phyloP scores from a whole-genome alignment of 2,113 vertebrate species.

The Dunckerocampus dactyliophorus region DNA sequence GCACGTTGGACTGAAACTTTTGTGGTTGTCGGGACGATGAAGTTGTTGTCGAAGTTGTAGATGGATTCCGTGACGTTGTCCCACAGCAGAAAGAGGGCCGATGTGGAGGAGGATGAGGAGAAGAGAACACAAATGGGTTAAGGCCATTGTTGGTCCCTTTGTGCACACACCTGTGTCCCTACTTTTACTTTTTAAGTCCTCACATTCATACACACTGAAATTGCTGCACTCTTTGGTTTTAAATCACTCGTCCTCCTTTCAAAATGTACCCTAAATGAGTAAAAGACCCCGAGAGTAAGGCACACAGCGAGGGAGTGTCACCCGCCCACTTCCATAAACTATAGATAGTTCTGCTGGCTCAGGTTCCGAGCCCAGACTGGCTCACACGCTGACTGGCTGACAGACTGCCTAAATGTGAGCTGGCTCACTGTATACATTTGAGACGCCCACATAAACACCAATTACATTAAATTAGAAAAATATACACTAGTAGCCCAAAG shows the following conservation, averaged over 20 bases:
- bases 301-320: constrained; percentile 14
- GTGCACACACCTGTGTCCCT: constrained; percentile 5
- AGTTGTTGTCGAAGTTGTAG: constrained; percentile 47
- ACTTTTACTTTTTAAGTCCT: constrained; percentile 22
- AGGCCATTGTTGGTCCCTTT: constrained; percentile 45
- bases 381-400: constrained; percentile 29
- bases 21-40: constrained; percentile 42
- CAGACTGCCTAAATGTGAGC: constrained; percentile 26
- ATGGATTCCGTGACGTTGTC: constrained; percentile 47
- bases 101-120: constrained; percentile 41
- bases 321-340: constrained; percentile 65
- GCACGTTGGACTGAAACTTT: constrained; percentile 93
- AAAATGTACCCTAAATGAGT: constrained; percentile 19
- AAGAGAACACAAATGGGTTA: constrained; percentile 54
- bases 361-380: constrained; percentile 56
- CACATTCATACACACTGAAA: constrained; percentile 12
- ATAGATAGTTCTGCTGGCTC: constrained; percentile 68
- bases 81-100: constrained; percentile 47
- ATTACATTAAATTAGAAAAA: constrained; percentile 2
- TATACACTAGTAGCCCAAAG: neutral
- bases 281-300: constrained; percentile 17
- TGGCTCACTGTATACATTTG: constrained; percentile 14
- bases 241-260: constrained; percentile 23
- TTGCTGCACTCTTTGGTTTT: constrained; percentile 14
- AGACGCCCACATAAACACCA: neutral